Evolutionary conservation across 1,140 invertebrate species (phyloP).

Genomic region (Drosophila nannoptera): DNA sequence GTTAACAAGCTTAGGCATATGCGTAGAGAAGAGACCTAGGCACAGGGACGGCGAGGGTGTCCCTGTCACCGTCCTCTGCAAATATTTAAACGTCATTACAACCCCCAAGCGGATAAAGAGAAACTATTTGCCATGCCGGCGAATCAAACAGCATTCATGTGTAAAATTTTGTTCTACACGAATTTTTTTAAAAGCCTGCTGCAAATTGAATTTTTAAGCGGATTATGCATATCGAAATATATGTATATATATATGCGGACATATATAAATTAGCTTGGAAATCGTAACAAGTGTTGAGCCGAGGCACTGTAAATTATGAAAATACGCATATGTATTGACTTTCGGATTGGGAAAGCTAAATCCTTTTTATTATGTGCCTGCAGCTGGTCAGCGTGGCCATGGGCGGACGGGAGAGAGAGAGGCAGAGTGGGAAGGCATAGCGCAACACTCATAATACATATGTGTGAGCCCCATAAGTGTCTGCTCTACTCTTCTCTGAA

Average conservation of each 20-base stretch:
- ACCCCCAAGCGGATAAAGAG: slow-evolving; percentile 38
- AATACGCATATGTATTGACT: slow-evolving; percentile 58
- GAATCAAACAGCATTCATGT: slow-evolving; percentile 50
- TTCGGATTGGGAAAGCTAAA: slow-evolving; percentile 37
- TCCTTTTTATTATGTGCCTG: slow-evolving; percentile 20
- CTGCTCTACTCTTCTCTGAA: no score
- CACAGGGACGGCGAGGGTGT: slow-evolving; percentile 5
- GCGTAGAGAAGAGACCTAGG: slow-evolving; percentile 1
- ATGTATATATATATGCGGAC: slow-evolving; percentile 6
- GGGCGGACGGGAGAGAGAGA: no score
- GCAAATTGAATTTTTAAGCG: slow-evolving; percentile 65
- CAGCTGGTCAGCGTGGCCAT: neutral
- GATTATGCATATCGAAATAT: slow-evolving; percentile 52
- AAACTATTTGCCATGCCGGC: slow-evolving; percentile 46
- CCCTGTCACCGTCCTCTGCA: slow-evolving; percentile 22
- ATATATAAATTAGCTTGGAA: slow-evolving; percentile 64
- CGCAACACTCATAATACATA: neutral
- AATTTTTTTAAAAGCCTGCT: slow-evolving; percentile 50
- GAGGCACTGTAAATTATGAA: slow-evolving; percentile 34
- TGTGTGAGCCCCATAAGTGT: neutral
- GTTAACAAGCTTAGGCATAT: slow-evolving; percentile 67
- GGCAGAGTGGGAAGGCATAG: neutral
- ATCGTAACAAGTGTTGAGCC: slow-evolving; percentile 69
- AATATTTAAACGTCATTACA: slow-evolving; percentile 57
- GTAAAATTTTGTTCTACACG: slow-evolving; percentile 52